Evolutionary conservation across 2,113 vertebrate genomes (phyloP), one percentile per base, ranked within the genome.

Genomic region (human): DNA sequence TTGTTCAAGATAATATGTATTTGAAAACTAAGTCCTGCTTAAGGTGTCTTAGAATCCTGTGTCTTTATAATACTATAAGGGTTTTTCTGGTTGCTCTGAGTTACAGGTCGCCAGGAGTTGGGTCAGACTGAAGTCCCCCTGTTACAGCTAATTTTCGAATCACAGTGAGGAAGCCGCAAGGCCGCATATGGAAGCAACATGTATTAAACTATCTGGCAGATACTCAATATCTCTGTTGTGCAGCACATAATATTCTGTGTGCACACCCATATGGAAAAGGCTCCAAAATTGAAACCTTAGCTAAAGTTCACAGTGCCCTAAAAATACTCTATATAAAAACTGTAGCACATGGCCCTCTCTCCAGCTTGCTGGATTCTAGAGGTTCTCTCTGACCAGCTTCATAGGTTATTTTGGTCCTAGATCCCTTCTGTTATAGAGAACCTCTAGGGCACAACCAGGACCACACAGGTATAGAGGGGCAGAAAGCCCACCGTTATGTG

Each of bases 301-400:
- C 82, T 88, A 86, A 88, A 86, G 70, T 86, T 82, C 84, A 91
- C 80, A 81, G 43, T 22, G 35, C 55, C 86, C 91, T 89, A 81
- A 90, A 97, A 93, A 84, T 76, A 86, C 64, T 68, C 82, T 38
- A 82, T n/a, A 38, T 89, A 57, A 94, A 97, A 76, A 30, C 79
- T 59, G 25, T 23, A 85, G 72, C 38, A 79, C 83, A 52, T 87
- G 40, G 22, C 61, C 30, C 35, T 72, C 27, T 79, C 85, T 50
- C 38, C 35, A 85, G 16, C 18, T 55, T 87, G 38, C 81, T 90
- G 55, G 72, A 1, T 66, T 93, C 86, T 50, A n/a, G 73, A 73
- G 8, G 23, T 76, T 93, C 40, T 55, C 7, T 80, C 52, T 70
- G 66, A 35, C 43, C 61, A 57, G 88, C 32, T 84, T 76, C 23